These are phyloP conservation scores for Hyperopisus bebe DNA, from an alignment of 2,113 vertebrate genomes.

Conservation along the genomic window DNA sequence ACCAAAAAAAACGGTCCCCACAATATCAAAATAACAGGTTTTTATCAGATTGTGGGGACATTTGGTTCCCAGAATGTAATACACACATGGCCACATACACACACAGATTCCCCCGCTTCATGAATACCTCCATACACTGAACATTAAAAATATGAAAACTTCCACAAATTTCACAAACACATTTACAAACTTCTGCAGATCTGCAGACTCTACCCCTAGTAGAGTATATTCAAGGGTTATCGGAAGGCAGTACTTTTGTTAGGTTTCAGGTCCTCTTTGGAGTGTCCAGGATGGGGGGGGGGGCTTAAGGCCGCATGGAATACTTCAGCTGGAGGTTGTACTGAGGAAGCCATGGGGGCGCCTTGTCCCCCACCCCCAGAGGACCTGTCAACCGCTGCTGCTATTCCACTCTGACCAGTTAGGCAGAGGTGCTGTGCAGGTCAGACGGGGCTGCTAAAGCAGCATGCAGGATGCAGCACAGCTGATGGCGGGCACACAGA, in stretches of 20 bases:
- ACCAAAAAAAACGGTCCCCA: not conserved
- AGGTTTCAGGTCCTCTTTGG: slow-evolving; percentile 1
- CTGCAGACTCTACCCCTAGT: not conserved
- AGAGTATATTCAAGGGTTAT: not conserved
- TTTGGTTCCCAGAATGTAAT: not conserved
- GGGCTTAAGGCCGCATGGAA: not conserved
- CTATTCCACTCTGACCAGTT: not conserved
- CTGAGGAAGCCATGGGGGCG: not conserved
- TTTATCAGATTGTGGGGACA: no score
- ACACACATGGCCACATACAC: not conserved
- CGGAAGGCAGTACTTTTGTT: not conserved
- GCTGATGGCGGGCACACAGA: not conserved
- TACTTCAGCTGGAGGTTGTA: not conserved
- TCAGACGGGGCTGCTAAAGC: no score
- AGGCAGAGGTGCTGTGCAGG: not conserved
- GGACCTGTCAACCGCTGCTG: not conserved
- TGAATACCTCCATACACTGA: not conserved
- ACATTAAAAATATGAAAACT: not conserved
- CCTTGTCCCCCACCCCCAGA: not conserved
- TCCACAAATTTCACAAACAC: not conserved
- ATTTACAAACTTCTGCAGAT: not conserved
- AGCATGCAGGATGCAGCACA: not conserved
- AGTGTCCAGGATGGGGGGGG: not conserved
- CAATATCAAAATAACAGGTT: not conserved
- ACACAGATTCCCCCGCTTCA: not conserved